Base-by-base conservation (phyloP, 2,888 invertebrate genomes). In the Platycheirus albimanus region DNA sequence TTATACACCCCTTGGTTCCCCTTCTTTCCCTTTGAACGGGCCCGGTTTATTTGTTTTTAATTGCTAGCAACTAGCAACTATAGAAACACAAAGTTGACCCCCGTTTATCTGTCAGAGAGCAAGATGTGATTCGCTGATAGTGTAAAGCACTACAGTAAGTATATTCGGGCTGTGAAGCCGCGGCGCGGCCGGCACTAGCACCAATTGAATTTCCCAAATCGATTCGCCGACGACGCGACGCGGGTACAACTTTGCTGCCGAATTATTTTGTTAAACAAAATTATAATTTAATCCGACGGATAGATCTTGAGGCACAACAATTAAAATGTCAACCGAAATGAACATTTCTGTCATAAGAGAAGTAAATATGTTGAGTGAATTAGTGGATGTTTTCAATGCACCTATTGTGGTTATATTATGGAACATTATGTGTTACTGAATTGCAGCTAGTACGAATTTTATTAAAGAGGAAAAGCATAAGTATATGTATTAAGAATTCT, bases 41-140 rank as follows among this genome's bases (percentile, higher is more conserved):
- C 28, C 28, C 24, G 30, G 71, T 71, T 81, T 81, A 71, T 76
- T 81, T 67, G 76, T 63, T 81, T 76, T 76, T 77, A 81, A 71
- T 77, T 67, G 76, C 41, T 56, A 20, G 54, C 54, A 30, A 36
- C 36, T n/a, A n/a, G n/a, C n/a, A n/a, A n/a, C n/a, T n/a, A n/a
- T n/a, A n/a, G n/a, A n/a, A 24, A 5, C 10, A 43, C 51, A 52
- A 63, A 51, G 41, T 45, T 75, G 71, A 77, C 43, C 71, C 70
- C 56, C 64, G 30, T 17, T 7, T 58, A 61, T 38, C 49, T 61
- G 45, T 45, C 64, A 64, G 28, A 38, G 3, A 17, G 15, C 8
- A 11, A 61, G 80, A 58, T 80, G 36, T 70, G 70, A 58, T 58
- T 43, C 19, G 58, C 13, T 36, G 80, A 64, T 75, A 70, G 30